Conservation (phyloP, 2,888 invertebrate species). For the Stenoptilia bipunctidactyla region DNA sequence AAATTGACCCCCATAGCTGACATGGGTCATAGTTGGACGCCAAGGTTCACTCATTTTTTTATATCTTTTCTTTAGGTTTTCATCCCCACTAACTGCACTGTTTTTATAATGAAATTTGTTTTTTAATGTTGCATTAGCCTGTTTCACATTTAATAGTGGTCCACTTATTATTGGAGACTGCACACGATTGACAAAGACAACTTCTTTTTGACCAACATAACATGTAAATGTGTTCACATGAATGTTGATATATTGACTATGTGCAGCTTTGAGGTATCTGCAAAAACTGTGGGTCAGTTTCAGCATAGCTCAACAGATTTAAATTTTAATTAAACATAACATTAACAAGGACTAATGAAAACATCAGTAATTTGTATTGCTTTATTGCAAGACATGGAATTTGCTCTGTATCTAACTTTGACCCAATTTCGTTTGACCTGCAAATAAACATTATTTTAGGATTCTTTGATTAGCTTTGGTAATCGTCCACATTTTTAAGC, state of each 20-base stretch:
- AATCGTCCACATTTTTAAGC: neutral
- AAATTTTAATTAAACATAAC: constrained; percentile 30
- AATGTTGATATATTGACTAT: constrained; percentile 32
- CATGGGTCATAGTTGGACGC: constrained; percentile 33
- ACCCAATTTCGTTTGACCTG: constrained; percentile 23
- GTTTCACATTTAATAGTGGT: constrained; percentile 20
- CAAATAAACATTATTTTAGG: constrained; percentile 30
- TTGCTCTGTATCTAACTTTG: constrained; percentile 41
- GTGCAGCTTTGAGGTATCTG: constrained; percentile 50
- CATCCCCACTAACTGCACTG: constrained; percentile 28
- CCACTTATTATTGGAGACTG: constrained; percentile 13
- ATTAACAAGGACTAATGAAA: constrained; percentile 26
- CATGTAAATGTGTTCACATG: constrained; percentile 35
- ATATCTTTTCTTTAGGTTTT: constrained; percentile 15
- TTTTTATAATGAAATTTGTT: constrained; percentile 29
- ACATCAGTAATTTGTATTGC: constrained; percentile 14
- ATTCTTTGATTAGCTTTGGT: neutral
- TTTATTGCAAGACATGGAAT: constrained; percentile 40
- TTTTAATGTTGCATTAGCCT: constrained; percentile 28
- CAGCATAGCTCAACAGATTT: constrained; percentile 53
- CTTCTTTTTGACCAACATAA: constrained; percentile 33
- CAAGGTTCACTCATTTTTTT: constrained; percentile 44
- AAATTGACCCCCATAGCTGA: constrained; percentile 42
- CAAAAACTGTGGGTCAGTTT: constrained; percentile 60
- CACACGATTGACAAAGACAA: constrained; percentile 26